These are phyloP conservation scores for Dissostichus mawsoni DNA, from an alignment of 2,113 vertebrate genomes.

Conservation along the genomic window DNA sequence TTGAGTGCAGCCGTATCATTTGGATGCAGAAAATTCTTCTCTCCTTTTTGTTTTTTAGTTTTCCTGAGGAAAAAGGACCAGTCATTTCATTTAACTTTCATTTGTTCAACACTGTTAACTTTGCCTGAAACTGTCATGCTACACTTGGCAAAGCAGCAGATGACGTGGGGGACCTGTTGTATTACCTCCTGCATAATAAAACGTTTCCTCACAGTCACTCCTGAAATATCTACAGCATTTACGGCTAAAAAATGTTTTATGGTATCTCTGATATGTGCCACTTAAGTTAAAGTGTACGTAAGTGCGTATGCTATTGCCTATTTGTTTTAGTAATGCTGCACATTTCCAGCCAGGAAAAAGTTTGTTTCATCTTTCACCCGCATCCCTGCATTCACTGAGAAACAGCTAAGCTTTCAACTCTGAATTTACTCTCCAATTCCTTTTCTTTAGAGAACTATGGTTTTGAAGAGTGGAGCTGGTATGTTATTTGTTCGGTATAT, in stretches of 20 bases:
- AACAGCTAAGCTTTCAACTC: conserved; percentile 80
- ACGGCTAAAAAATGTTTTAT: conserved; percentile 51
- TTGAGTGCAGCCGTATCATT: conserved; percentile 79
- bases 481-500: conserved; percentile 85
- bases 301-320: conserved; percentile 64
- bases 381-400: conserved; percentile 60
- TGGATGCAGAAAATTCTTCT: conserved; percentile 74
- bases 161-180: conserved; percentile 75
- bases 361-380: conserved; percentile 74
- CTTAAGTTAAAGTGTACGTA: conserved; percentile 66
- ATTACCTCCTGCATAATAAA: conserved; percentile 63
- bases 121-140: conserved; percentile 72
- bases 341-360: conserved; percentile 67
- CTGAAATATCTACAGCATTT: conserved; percentile 49
- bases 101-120: conserved; percentile 78
- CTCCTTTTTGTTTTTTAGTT: conserved; percentile 30
- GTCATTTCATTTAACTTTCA: conserved; percentile 77
- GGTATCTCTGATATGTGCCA: conserved; percentile 53
- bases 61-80: conserved; percentile 49
- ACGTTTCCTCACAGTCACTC: conserved; percentile 52
- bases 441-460: conserved; percentile 81
- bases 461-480: conserved; percentile 83
- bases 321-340: conserved; percentile 73
- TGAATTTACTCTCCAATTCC: conserved; percentile 83
- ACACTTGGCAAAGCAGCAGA: conserved; percentile 72